Percentiles rank a stretch among this genome's conserved stretches.
phyloP scores from a whole-genome alignment of 2,797 vertebrate genomes.

The Syndactyla subalaris region DNA sequence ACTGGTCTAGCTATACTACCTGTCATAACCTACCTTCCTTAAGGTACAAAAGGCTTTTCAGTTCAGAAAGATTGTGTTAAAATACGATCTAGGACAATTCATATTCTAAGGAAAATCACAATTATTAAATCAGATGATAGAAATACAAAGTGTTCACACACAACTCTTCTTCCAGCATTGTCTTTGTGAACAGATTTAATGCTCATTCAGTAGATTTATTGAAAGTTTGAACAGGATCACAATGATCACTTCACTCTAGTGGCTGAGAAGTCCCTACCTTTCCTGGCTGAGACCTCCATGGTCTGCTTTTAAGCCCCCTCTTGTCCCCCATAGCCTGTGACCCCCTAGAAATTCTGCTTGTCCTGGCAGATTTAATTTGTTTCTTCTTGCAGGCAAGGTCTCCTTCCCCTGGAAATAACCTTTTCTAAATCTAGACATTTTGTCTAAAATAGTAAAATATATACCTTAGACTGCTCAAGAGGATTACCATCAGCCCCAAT shows the following conservation, averaged over 20 bases:
- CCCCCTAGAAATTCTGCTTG: not conserved
- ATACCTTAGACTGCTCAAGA: not conserved
- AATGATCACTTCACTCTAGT: not conserved
- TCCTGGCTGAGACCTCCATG: not conserved
- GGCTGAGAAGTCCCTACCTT: not conserved
- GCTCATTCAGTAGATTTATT: not conserved
- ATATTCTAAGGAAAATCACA: not conserved
- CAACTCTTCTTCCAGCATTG: not conserved
- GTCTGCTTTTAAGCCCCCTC: not conserved
- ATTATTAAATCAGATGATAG: not conserved
- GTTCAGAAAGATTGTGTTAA: not conserved
- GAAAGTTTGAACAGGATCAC: not conserved
- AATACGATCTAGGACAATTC: not conserved
- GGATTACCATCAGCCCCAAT: not conserved
- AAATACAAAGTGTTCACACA: not conserved
- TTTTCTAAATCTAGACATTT: not conserved
- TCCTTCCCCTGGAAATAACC: not conserved
- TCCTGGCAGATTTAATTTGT: not conserved
- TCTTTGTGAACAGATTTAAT: not conserved
- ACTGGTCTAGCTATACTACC: not conserved
- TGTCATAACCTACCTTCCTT: not conserved
- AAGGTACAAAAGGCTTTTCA: not conserved
- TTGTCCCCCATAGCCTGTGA: not conserved
- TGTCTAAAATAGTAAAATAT: not conserved
- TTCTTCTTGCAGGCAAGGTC: fast-evolving